phyloP scores from a whole-genome alignment of 92 coral and sea anemone species.

The Meandrina meandrites region DNA sequence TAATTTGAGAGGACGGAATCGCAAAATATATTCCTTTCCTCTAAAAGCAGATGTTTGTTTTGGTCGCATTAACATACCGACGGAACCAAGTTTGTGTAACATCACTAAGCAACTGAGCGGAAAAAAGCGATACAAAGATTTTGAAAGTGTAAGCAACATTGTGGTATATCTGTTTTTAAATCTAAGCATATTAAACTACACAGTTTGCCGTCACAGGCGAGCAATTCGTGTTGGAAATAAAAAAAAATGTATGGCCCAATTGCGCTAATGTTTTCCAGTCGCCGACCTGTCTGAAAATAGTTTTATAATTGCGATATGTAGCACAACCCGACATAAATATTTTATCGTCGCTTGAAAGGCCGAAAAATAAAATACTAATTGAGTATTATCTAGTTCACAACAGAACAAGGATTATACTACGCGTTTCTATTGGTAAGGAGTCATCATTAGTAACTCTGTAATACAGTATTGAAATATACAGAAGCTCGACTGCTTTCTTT shows the following conservation, averaged over 20 bases:
- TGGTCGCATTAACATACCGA: slow-evolving; percentile 56
- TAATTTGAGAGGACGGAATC: slow-evolving; percentile 29
- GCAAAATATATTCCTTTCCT: slow-evolving; percentile 6
- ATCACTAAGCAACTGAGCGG: slow-evolving; percentile 60
- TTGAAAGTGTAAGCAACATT: slow-evolving; percentile 3
- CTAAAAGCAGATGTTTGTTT: slow-evolving; percentile 56
- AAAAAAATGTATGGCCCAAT: slow-evolving; percentile 13
- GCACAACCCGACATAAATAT: slow-evolving; percentile 68
- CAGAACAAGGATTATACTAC: slow-evolving; percentile 49
- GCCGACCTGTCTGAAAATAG: slow-evolving; percentile 47
- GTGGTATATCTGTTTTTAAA: slow-evolving; percentile 13
- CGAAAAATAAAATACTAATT: slow-evolving; percentile 80
- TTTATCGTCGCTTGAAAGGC: slow-evolving; percentile 70
- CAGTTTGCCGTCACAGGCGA: slow-evolving; percentile 26
- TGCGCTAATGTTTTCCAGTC: slow-evolving; percentile 16
- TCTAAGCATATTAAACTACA: slow-evolving; percentile 32
- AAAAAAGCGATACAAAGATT: slow-evolving; percentile 45
- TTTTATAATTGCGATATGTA: slow-evolving; percentile 69
- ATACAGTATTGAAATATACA: slow-evolving; percentile 44
- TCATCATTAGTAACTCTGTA: slow-evolving; percentile 42
- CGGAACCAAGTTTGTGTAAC: slow-evolving; percentile 40
- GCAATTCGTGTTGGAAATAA: slow-evolving; percentile 13
- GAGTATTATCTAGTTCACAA: slow-evolving; percentile 67
- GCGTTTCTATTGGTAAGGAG: slow-evolving; percentile 39
- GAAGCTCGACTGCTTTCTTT: slow-evolving; percentile 47